Evolutionary conservation across 2,888 invertebrate species (phyloP).

Genomic region (Eupelmus urozonus): DNA sequence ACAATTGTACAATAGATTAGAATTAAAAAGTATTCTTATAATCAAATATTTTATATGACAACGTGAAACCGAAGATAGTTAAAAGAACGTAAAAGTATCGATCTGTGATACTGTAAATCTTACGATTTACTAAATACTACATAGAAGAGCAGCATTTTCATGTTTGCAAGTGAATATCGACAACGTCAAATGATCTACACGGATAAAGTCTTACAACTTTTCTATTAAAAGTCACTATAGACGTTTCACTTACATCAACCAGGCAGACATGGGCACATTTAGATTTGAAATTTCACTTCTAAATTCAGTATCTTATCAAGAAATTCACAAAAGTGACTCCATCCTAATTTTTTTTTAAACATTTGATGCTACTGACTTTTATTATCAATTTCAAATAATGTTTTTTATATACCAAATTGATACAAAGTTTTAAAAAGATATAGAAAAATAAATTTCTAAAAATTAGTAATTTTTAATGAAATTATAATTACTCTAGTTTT

Average conservation of each 20-base stretch:
- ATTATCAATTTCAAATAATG: not conserved
- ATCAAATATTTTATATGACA: not conserved
- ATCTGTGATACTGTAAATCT: constrained; percentile 16
- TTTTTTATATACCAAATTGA: not conserved
- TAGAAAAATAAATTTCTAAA: not conserved
- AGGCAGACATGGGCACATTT: constrained; percentile 33
- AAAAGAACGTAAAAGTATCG: not conserved
- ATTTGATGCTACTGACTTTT: not conserved
- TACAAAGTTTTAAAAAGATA: not conserved
- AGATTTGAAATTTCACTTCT: constrained; percentile 1
- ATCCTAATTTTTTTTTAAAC: not conserved
- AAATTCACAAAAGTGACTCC: constrained; percentile 3
- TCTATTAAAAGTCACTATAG: constrained; percentile 35
- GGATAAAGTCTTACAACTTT: constrained; percentile 9
- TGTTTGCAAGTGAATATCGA: constrained; percentile 9
- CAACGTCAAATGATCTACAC: constrained; percentile 7
- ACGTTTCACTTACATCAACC: constrained; percentile 41
- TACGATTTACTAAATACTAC: constrained; percentile 4
- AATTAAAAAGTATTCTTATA: constrained; percentile 3
- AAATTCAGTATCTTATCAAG: not conserved
- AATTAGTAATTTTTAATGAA: no score
- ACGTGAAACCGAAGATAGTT: not conserved
- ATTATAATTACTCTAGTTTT: no score
- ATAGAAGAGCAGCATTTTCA: constrained; percentile 12
- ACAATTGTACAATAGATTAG: not conserved